These are phyloP conservation scores for Orthosia incerta DNA, from an alignment of 2,888 invertebrate species.

Conservation along the genomic window DNA sequence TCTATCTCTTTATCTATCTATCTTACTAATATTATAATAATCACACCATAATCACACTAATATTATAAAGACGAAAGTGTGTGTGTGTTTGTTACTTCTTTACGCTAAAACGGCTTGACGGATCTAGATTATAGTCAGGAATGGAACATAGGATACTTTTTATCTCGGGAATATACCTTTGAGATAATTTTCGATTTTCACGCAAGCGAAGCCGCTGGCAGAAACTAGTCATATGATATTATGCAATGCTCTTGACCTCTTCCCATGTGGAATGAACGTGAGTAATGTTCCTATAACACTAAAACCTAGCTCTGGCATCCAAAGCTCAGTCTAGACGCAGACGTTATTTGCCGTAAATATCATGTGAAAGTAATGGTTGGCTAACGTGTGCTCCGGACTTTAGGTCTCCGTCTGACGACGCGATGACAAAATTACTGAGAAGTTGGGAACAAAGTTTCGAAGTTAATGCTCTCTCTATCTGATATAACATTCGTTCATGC, in stretches of 20 bases:
- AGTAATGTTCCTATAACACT: slow-evolving; percentile 38
- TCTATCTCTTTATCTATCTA: no score
- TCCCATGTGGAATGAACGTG: slow-evolving; percentile 14
- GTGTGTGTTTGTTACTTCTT: no score
- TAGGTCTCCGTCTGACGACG: slow-evolving; percentile 20
- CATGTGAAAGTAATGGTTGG: slow-evolving; percentile 48
- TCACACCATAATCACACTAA: no score
- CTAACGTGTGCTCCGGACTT: slow-evolving; percentile 44
- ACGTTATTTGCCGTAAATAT: slow-evolving; percentile 49
- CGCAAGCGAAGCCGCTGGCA: no score
- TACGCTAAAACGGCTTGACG: no score
- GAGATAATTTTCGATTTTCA: no score
- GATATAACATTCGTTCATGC: background rate
- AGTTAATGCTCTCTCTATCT: background rate
- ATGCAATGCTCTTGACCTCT: slow-evolving; percentile 21
- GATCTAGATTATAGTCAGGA: no score
- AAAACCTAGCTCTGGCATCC: slow-evolving; percentile 30
- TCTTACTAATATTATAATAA: no score
- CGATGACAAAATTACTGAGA: slow-evolving; percentile 28
- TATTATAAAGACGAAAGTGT: no score
- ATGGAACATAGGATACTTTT: no score
- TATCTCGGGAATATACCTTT: no score
- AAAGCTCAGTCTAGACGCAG: slow-evolving; percentile 61
- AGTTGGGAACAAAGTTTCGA: background rate
- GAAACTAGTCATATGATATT: background rate